Base-by-base conservation (phyloP, 2,888 invertebrate species). In the Quadroppia sp. region DNA sequence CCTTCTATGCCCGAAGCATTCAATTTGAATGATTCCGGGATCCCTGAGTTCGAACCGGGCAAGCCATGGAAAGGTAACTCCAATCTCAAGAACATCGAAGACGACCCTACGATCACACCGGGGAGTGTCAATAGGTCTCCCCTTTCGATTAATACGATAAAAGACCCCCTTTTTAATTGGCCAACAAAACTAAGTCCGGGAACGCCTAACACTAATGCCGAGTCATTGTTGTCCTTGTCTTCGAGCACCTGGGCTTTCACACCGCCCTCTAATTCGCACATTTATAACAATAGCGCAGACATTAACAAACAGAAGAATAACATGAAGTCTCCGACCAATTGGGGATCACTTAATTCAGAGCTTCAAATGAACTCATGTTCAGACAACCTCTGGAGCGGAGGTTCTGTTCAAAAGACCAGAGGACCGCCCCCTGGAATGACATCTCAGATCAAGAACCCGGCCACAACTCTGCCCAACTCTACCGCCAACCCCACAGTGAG, bases 21-120 rank as follows among this genome's bases (percentile, higher is more conserved):
- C 74, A 88, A 88, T 61, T 89, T 90, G 81, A 88, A 88, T 80
- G 94, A 94, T 84, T 87, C 94, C 80, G 94, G 53, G 73, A 67
- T 96, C 82, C 94, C 94, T 77, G 96, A 97, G 86, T 97, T 97
- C 85, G 94, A 96, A 84, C 97, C 97, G 78, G 97, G 97, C 81
- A 95, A 96, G 83, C 95, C 95, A 75, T 97, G 96, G 96, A 94
- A 94, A 90, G 93, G 92, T 85, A 84, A 78, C 80, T 80, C 76
- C n/a, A 76, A 75, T 50, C 76, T 93, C 85, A 96, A 95, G 86
- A 93, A 89, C 82, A 92, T 94, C 78, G 96, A 97, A 85, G 96
- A 97, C 84, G 96, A 97, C 85, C 96, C 96, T 77, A 94, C 92
- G 81, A 92, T 96, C 85, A 96, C 96, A 76, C 96, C 96, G 72